A percentile compares a stretch with the other conserved stretches of the same genome.
Evolutionary conservation across 2,797 vertebrate species (phyloP).

Genomic region (Remorina albescens): DNA sequence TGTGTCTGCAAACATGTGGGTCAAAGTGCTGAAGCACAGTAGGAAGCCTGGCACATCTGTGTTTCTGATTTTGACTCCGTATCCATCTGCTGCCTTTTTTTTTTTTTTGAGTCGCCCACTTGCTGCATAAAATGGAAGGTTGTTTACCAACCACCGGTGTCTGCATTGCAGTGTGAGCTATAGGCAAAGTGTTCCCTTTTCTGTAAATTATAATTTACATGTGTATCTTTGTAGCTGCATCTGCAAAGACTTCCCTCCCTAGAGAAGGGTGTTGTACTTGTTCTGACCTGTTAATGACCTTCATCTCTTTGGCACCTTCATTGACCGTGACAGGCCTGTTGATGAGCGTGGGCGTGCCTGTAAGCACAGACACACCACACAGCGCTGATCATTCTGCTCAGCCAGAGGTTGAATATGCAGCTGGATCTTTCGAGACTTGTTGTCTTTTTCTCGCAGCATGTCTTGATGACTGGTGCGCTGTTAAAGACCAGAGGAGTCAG

Average conservation of each 20-base stretch:
- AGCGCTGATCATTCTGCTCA: conserved; percentile 15
- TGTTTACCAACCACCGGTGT: conserved; percentile 26
- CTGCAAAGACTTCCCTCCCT: not conserved
- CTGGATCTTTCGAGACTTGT: conserved; percentile 31
- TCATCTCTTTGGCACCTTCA: conserved; percentile 63
- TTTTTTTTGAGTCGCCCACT: not conserved
- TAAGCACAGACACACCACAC: conserved; percentile 27
- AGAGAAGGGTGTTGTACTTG: conserved; percentile 11
- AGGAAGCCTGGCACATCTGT: conserved; percentile 46
- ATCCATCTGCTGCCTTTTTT: conserved; percentile 20
- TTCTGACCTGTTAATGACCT: conserved; percentile 84
- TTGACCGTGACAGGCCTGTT: conserved; percentile 37
- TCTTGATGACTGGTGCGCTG: not conserved
- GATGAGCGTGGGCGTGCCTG: conserved; percentile 21
- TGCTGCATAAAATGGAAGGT: conserved; percentile 25
- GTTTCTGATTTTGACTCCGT: conserved; percentile 54
- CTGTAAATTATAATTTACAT: conserved; percentile 16
- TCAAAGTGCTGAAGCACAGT: conserved; percentile 45
- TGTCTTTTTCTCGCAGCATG: conserved; percentile 31
- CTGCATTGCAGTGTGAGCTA: conserved; percentile 28
- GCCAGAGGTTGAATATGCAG: conserved; percentile 36
- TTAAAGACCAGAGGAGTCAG: conserved; percentile 16
- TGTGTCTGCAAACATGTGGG: conserved; percentile 45
- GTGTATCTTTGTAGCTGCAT: not conserved
- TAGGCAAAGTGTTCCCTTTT: conserved; percentile 18